Base-by-base conservation (phyloP, 2,888 invertebrate species). In the Papilio gigon region DNA sequence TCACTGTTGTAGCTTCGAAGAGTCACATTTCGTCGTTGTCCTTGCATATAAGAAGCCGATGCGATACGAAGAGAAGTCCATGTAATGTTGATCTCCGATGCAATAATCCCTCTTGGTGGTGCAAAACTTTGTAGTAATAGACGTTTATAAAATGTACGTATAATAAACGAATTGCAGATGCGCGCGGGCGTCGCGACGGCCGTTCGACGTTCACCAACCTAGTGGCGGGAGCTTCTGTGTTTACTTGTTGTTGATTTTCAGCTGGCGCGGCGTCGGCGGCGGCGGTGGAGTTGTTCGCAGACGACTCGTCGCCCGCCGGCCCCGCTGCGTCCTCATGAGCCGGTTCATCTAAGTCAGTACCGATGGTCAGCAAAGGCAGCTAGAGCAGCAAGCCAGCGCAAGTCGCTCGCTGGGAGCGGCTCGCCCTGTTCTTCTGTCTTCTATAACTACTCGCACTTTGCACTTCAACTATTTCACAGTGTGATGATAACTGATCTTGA, bases 41-140 rank as follows among this genome's bases (percentile, higher is more conserved):
- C 17, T 27, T 53, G 25, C 40, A 14, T 37, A 50, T 6, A 58
- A 20, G 11, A 8, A 27, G 22, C 37, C 12, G 50, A 25, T 42
- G 44, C 14, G 12, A 42, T n/a, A 25, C 35, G 42, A 44, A 58
- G 56, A 44, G 17, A 4, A n/a, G 56, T 33, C 27, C 62, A 22
- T 14, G 33, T 22, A 22, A 56, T 1, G 30, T 14, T 27, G 44
- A n/a, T 42, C 60, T 27, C 40, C 56, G 22, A 42, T 50, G 65
- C 53, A 44, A 35, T 59, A 33, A 47, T 37, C 27, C 50, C 22
- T 6, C 65, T 68, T 60, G 67, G 64, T 76, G 88, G 90, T 92
- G 92, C 92, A 92, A 92, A 92, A 92, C 92, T 91, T 92, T 92
- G 92, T 92, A 92, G 90, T 79, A 89, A 87, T 82, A 85, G 85